Percentiles rank a stretch among this genome's conserved stretches.
Evolutionary conservation across 2,888 invertebrate genomes (phyloP).

Genomic region (Nemotelus pantherinus): DNA sequence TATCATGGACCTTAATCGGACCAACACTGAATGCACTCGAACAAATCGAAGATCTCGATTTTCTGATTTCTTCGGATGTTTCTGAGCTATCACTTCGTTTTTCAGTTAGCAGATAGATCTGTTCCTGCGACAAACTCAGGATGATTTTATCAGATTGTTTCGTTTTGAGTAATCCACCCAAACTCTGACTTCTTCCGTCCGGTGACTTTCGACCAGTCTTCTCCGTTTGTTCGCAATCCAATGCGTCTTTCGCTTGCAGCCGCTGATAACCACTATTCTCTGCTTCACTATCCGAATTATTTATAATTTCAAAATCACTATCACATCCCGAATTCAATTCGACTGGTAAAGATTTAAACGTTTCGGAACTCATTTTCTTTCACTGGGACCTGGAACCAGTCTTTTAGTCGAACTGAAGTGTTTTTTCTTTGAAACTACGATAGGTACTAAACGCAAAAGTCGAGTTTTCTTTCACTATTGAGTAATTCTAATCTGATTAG

Average conservation of each 20-base stretch:
- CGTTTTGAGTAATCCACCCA: background rate
- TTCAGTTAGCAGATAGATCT: conserved; percentile 28
- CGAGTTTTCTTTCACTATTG: background rate
- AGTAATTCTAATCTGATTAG: background rate
- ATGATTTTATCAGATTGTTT: conserved; percentile 40
- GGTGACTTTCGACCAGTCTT: background rate
- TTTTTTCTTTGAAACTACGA: background rate
- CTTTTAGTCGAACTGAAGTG: background rate
- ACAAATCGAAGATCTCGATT: conserved; percentile 19
- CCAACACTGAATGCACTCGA: conserved; percentile 37
- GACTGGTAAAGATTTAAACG: background rate
- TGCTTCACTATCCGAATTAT: conserved; percentile 45
- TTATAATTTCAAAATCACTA: conserved; percentile 50
- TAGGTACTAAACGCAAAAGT: background rate
- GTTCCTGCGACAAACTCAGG: conserved; percentile 47
- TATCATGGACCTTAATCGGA: conserved; percentile 37
- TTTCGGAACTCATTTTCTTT: conserved; percentile 9
- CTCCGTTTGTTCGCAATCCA: background rate
- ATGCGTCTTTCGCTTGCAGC: conserved; percentile 4
- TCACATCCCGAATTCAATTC: conserved; percentile 45
- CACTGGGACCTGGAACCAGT: background rate
- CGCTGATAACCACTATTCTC: conserved; percentile 32
- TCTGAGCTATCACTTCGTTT: background rate
- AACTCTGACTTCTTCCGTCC: background rate
- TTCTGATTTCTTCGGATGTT: background rate